Percentiles rank a stretch among this genome's conserved stretches.
These are phyloP conservation scores for Heterotilapia buettikoferi DNA, from an alignment of 2,113 vertebrate genomes.

Conservation along the genomic window DNA sequence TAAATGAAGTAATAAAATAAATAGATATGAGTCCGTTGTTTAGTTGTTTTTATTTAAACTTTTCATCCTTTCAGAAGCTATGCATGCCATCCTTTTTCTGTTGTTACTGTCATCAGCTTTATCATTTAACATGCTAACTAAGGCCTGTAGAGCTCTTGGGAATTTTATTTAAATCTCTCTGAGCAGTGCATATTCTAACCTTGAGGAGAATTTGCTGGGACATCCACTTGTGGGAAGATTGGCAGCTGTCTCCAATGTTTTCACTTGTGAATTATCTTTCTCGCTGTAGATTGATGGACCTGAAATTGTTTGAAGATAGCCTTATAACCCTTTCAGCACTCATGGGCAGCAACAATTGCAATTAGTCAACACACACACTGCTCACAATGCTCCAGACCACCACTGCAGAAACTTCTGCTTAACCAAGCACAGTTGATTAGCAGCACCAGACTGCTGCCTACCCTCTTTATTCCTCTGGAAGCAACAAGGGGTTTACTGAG, in stretches of 20 bases:
- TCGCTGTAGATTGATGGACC: background rate
- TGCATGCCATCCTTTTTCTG: background rate
- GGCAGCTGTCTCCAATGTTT: background rate
- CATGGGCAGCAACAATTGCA: background rate
- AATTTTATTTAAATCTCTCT: background rate
- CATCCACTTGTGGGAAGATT: background rate
- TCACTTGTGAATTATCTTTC: background rate
- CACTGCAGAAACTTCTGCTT: background rate
- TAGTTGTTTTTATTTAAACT: background rate
- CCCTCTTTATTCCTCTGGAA: background rate
- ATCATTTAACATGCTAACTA: background rate
- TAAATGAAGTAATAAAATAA: background rate
- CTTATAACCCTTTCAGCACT: background rate
- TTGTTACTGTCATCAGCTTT: accelerated
- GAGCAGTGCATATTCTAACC: background rate
- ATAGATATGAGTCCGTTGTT: background rate
- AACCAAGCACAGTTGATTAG: background rate
- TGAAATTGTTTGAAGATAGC: background rate
- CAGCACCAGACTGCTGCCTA: background rate
- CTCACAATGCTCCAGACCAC: background rate
- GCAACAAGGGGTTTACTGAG: background rate
- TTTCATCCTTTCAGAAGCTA: background rate
- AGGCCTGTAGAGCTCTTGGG: background rate
- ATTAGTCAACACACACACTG: background rate
- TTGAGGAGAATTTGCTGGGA: background rate